Evolutionary conservation across 2,797 vertebrate genomes (phyloP).

Genomic region (Diplodus puntazzo): DNA sequence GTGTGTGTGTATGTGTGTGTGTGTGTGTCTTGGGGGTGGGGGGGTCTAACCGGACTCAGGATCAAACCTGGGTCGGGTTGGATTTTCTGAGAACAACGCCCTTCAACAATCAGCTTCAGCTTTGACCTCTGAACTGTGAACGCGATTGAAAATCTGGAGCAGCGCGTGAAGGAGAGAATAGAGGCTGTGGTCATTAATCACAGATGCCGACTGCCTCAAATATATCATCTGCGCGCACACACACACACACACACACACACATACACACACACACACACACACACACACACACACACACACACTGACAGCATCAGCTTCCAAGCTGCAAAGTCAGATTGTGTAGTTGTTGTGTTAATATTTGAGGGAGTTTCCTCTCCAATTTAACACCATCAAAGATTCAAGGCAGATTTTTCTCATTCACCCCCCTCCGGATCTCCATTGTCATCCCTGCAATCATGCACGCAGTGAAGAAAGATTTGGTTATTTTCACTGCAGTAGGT

Average conservation of each 20-base stretch:
- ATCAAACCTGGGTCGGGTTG: constrained; percentile 61
- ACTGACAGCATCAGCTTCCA: not conserved
- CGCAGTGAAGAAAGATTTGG: constrained; percentile 40
- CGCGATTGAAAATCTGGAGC: constrained; percentile 77
- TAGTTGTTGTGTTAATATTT: constrained; percentile 33
- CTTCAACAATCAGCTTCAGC: constrained; percentile 63
- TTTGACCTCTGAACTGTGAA: constrained; percentile 78
- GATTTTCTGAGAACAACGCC: constrained; percentile 62
- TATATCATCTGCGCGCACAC: constrained; percentile 18
- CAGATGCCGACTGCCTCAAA: constrained; percentile 43
- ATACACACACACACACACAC: not conserved
- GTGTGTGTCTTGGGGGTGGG: not conserved
- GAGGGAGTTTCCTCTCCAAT: constrained; percentile 28
- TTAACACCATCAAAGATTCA: constrained; percentile 33
- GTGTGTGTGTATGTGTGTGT: no score
- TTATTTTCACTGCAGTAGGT: constrained; percentile 37
- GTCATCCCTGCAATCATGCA: constrained; percentile 34
- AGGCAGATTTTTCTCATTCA: constrained; percentile 4
- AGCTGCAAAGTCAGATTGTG: constrained; percentile 24
- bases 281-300: not conserved
- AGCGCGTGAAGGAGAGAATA: constrained; percentile 51
- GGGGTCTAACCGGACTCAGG: constrained; percentile 14
- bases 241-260: constrained; percentile 26
- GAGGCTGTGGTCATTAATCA: constrained; percentile 82
- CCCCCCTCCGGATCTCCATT: constrained; percentile 16